phyloP scores from a whole-genome alignment of 1,140 invertebrate species.

The Papilio helenus region DNA sequence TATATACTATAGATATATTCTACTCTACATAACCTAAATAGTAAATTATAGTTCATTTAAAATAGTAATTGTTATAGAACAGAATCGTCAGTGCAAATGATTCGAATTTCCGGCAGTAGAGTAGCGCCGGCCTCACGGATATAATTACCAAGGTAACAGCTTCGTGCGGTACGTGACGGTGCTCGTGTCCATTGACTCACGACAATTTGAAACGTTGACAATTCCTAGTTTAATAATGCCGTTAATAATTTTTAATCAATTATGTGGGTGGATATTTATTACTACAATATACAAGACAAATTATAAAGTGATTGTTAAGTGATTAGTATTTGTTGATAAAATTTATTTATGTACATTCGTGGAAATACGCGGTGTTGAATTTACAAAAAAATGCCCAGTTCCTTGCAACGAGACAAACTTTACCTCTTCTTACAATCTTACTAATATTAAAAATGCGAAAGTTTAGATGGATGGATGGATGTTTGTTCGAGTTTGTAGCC shows the following conservation, averaged over 20 bases:
- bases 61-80: not conserved
- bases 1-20: no score
- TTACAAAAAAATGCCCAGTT: no score
- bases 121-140: conserved; percentile 41
- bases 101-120: conserved; percentile 26
- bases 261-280: conserved; percentile 16
- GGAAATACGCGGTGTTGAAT: no score
- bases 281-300: conserved; percentile 12
- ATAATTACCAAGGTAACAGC: conserved; percentile 44
- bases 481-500: no score
- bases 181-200: conserved; percentile 37
- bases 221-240: conserved; percentile 6
- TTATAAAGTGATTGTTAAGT: not conserved
- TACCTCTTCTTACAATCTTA: no score
- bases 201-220: conserved; percentile 26
- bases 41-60: not conserved
- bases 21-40: not conserved
- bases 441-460: no score
- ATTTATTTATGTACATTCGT: no score
- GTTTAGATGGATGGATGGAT: no score
- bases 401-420: no score
- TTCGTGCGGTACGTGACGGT: conserved; percentile 41
- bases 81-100: conserved; percentile 19
- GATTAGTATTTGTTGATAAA: not conserved
- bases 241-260: conserved; percentile 20